A percentile compares a stretch with the other conserved stretches of the same genome.
These are phyloP conservation scores for Labia minor DNA, from an alignment of 2,888 invertebrate species.

Conservation along the genomic window DNA sequence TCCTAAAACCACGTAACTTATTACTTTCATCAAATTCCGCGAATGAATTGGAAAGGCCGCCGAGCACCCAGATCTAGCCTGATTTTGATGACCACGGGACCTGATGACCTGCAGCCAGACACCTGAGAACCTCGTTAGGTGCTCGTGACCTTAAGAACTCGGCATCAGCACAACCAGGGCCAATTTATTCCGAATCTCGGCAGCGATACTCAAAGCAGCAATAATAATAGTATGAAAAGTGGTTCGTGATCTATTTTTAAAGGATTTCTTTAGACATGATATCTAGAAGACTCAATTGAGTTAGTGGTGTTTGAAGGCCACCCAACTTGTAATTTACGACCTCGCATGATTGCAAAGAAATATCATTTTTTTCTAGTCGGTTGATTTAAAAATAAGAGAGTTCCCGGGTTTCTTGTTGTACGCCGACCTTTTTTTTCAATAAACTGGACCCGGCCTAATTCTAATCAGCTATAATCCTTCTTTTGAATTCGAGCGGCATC, in stretches of 20 bases:
- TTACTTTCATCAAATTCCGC: too few relatives aligned
- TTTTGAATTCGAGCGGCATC: too few relatives aligned
- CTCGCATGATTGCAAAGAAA: slow-evolving; percentile 13
- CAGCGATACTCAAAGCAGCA: background rate
- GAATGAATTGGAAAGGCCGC: too few relatives aligned
- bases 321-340: slow-evolving; percentile 7
- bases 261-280: slow-evolving; percentile 2
- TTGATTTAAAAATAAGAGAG: background rate
- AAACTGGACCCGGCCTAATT: too few relatives aligned
- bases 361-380: background rate
- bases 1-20: too few relatives aligned
- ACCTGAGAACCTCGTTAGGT: slow-evolving; percentile 7
- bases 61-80: too few relatives aligned
- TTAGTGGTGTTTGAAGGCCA: background rate
- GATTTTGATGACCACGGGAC: background rate
- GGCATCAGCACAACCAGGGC: background rate
- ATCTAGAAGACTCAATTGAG: slow-evolving; percentile 1
- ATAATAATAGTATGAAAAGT: background rate
- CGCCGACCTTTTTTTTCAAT: too few relatives aligned
- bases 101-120: slow-evolving; percentile 3
- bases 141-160: background rate
- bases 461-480: too few relatives aligned
- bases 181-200: slow-evolving; percentile 7
- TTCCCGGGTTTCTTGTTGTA: too few relatives aligned
- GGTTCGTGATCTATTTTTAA: slow-evolving; percentile 7